Evolutionary conservation across 2,113 vertebrate species (phyloP), one percentile per base, ranked within the genome.

Genomic region (Phyllostomus hastatus): DNA sequence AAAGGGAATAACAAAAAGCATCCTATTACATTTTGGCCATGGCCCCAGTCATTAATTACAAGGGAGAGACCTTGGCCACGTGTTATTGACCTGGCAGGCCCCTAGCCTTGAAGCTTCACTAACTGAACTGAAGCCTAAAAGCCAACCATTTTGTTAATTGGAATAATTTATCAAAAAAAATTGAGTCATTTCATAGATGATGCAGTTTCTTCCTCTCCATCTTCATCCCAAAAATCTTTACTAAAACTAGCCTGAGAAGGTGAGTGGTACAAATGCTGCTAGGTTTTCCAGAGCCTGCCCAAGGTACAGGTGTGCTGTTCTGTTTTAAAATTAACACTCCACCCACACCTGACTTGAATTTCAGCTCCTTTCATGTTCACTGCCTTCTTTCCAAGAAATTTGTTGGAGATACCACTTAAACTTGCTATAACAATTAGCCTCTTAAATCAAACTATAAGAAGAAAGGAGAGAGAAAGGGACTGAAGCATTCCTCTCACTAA

Each of bases 81-180:
- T 81, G 76, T 76, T 81, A 57, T 35, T 75, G 20, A 81, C 95
- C 64, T 48, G 8, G 5, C 22, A 80, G 50, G 5, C 43, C 86
- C 10, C 41, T 88, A 57, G 28, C 7, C 79, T 75, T 20, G 35
- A 79, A 88, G 38, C 33, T 79, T 94, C 67, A 80, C 46, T 84
- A 70, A 90, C 5, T 59, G 86, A 96, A 80, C 12, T 69, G 52
- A 90, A 73, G 22, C 59, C 73, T 82, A 43, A 82, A 73, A 43
- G 46, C 92, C 52, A 96, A 91, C 46, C 33, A 67, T 61, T 61
- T 94, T 26, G 33, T n/a, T 91, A 82, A 91, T 46, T 95, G 79
- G 73, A 93, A 88, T 88, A 67, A 91, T 66, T 80, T 59, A 72
- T 66, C 24, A 67, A 96, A 78, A 85, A 96, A 52, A 28, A 35